Conservation (phyloP, 2,888 invertebrate genomes). For the Diloba caeruleocephala region DNA sequence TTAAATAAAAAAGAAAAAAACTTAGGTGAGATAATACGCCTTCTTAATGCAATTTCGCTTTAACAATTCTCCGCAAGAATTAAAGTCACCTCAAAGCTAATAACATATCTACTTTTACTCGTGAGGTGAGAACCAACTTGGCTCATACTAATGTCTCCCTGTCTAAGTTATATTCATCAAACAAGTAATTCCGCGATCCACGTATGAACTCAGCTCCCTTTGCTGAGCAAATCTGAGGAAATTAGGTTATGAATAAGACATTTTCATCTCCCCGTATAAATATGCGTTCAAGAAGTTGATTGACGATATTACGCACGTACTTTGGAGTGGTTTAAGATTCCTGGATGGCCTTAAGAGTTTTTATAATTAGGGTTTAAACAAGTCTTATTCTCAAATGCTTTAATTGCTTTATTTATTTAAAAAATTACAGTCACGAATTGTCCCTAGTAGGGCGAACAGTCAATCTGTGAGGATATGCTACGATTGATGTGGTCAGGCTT, state of each 20-base stretch:
- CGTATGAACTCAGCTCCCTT: slow-evolving; percentile 39
- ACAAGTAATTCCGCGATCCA: slow-evolving; percentile 46
- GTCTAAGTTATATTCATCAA: slow-evolving; percentile 49
- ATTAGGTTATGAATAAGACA: slow-evolving; percentile 56
- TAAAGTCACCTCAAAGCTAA: slow-evolving; percentile 39
- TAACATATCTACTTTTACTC: slow-evolving; percentile 38
- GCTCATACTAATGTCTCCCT: slow-evolving; percentile 35
- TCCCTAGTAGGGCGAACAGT: no score
- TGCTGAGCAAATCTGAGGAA: slow-evolving; percentile 49
- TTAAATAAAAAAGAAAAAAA: no score
- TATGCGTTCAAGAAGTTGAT: slow-evolving; percentile 41
- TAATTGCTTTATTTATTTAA: no score
- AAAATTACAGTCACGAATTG: no score
- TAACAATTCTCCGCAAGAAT: not conserved
- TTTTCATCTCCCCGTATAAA: slow-evolving; percentile 38
- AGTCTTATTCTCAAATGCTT: no score
- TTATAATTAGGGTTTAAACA: no score
- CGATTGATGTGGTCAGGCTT: no score
- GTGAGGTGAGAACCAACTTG: slow-evolving; percentile 49
- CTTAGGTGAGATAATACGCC: no score
- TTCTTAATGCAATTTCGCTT: no score
- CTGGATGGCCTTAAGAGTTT: no score
- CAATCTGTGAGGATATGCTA: no score
- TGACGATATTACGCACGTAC: slow-evolving; percentile 5
- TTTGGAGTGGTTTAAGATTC: slow-evolving; percentile 1